Conservation (phyloP, 2,113 vertebrate genomes). For the Thalassarche chlororhynchos region DNA sequence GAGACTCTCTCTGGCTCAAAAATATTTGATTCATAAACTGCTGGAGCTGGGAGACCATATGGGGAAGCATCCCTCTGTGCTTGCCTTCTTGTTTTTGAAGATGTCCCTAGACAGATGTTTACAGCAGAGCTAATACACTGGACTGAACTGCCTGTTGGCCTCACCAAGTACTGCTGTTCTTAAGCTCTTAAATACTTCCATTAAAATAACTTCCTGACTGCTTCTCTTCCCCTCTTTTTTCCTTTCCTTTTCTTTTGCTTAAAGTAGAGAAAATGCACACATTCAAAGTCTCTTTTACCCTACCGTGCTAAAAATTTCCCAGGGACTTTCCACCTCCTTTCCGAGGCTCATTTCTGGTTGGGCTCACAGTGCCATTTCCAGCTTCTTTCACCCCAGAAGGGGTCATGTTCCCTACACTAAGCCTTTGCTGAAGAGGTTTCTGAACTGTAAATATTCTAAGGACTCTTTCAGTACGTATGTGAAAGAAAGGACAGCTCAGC, state of each 20-base stretch:
- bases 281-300: not conserved
- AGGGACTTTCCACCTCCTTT: not conserved
- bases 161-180: not conserved
- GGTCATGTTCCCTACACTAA: not conserved
- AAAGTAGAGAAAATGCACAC: not conserved
- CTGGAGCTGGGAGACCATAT: not conserved
- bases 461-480: not conserved
- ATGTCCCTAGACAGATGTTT: not conserved
- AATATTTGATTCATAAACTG: not conserved
- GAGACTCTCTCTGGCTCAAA: not conserved
- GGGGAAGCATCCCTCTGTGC: not conserved
- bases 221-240: not conserved
- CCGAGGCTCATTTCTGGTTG: not conserved
- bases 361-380: not conserved
- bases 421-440: not conserved
- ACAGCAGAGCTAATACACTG: not conserved
- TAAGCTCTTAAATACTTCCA: not conserved
- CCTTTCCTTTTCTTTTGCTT: not conserved
- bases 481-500: not conserved
- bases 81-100: not conserved
- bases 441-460: not conserved
- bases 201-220: not conserved
- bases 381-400: not conserved
- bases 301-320: not conserved
- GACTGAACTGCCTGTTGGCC: not conserved